A percentile compares a stretch with the other conserved stretches of the same genome.
Evolutionary conservation across 1,140 invertebrate genomes (phyloP).

Genomic region (Holotrichia oblita): DNA sequence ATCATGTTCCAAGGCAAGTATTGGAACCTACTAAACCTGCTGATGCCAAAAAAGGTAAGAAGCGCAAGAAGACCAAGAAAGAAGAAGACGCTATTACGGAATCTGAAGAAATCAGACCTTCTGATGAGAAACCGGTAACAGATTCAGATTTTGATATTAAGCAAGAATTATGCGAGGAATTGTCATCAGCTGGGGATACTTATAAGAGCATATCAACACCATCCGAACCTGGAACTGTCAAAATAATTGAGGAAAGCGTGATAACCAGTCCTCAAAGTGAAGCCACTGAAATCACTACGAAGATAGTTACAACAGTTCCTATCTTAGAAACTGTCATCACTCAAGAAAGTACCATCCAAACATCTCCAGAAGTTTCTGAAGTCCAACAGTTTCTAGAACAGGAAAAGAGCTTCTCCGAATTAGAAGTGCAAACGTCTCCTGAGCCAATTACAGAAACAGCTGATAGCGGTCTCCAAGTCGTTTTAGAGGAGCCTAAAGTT

Average conservation of each 20-base stretch:
- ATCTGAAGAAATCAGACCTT: constrained; percentile 48
- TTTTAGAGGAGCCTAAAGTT: constrained; percentile 51
- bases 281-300: constrained; percentile 60
- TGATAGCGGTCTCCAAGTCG: constrained; percentile 61
- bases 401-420: constrained; percentile 54
- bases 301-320: constrained; percentile 67
- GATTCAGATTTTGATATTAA: constrained; percentile 37
- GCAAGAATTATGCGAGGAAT: constrained; percentile 57
- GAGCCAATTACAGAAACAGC: constrained; percentile 61
- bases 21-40: constrained; percentile 59
- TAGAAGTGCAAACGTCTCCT: constrained; percentile 69
- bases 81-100: constrained; percentile 49
- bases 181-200: constrained; percentile 63
- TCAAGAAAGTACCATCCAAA: constrained; percentile 64
- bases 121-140: constrained; percentile 52
- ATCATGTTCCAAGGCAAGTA: constrained; percentile 42
- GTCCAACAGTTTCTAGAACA: constrained; percentile 43
- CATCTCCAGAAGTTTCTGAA: constrained; percentile 57
- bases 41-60: constrained; percentile 57
- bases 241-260: constrained; percentile 72
- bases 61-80: constrained; percentile 52
- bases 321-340: constrained; percentile 67
- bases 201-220: constrained; percentile 67
- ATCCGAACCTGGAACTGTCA: constrained; percentile 67
- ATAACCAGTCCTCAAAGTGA: constrained; percentile 61